A percentile compares a stretch with the other conserved stretches of the same genome.
phyloP scores from a whole-genome alignment of 2,888 invertebrate species.

The Autographa pulchrina region DNA sequence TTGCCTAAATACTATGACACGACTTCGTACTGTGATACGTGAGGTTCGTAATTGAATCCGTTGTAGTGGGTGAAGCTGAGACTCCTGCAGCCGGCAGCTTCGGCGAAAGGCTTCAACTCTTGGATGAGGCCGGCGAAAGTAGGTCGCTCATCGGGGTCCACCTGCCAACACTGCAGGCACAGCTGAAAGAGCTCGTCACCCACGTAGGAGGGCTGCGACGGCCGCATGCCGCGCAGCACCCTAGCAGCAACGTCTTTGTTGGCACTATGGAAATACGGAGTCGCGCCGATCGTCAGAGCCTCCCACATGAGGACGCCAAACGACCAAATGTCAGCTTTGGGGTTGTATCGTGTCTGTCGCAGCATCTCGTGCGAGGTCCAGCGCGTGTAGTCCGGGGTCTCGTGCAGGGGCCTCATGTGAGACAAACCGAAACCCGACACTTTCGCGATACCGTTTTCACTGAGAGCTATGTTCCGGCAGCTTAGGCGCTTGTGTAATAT shows the following conservation, averaged over 20 bases:
- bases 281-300: slow-evolving; percentile 93
- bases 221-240: slow-evolving; percentile 92
- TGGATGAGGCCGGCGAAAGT: slow-evolving; percentile 90
- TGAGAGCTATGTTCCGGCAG: slow-evolving; percentile 92
- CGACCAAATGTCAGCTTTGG: slow-evolving; percentile 95
- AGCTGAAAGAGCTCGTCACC: slow-evolving; percentile 95
- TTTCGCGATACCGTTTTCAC: slow-evolving; percentile 91
- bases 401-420: slow-evolving; percentile 90
- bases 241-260: slow-evolving; percentile 92
- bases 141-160: slow-evolving; percentile 94
- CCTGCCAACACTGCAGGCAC: slow-evolving; percentile 95
- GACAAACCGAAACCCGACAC: slow-evolving; percentile 93
- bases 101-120: slow-evolving; percentile 78
- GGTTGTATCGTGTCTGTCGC: slow-evolving; percentile 91
- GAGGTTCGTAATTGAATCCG: slow-evolving; percentile 83
- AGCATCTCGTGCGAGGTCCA: slow-evolving; percentile 95
- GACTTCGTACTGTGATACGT: slow-evolving; percentile 84
- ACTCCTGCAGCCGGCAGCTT: slow-evolving; percentile 75
- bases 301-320: slow-evolving; percentile 96
- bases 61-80: slow-evolving; percentile 86
- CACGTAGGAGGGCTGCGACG: slow-evolving; percentile 93
- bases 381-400: slow-evolving; percentile 93
- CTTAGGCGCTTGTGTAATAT: slow-evolving; percentile 93
- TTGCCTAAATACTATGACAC: slow-evolving; percentile 70
- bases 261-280: slow-evolving; percentile 92